Conservation (phyloP, 1,140 invertebrate genomes). For the Solenopsis fugax region DNA sequence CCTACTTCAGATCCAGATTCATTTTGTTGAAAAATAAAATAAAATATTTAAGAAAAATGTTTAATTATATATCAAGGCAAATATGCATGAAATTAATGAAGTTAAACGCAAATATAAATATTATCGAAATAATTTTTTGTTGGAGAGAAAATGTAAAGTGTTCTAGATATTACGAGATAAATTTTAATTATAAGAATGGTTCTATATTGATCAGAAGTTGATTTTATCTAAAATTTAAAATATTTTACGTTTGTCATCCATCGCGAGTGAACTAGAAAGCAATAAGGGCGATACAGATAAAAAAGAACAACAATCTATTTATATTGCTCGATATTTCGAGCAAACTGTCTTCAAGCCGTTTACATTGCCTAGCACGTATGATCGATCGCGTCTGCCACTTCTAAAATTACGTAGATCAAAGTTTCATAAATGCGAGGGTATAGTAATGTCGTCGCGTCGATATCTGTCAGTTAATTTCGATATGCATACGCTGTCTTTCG, state of each 20-base stretch:
- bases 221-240: background rate
- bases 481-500: slow-evolving; percentile 49
- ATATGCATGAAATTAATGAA: background rate
- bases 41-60: slow-evolving; percentile 26
- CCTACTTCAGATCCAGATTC: background rate
- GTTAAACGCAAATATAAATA: slow-evolving; percentile 23
- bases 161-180: background rate
- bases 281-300: background rate
- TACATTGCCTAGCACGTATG: slow-evolving; percentile 12
- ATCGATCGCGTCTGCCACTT: slow-evolving; percentile 10
- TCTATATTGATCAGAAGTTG: background rate
- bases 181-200: background rate
- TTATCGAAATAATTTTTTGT: background rate
- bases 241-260: background rate
- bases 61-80: background rate
- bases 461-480: slow-evolving; percentile 56
- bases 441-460: slow-evolving; percentile 17
- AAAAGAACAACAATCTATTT: background rate
- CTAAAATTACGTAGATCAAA: slow-evolving; percentile 30
- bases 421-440: slow-evolving; percentile 18
- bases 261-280: background rate
- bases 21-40: background rate
- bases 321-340: slow-evolving; percentile 16
- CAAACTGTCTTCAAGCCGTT: background rate
- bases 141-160: background rate